Conservation (phyloP, 2,113 vertebrate genomes). For the Cyprinodon variegatus region DNA sequence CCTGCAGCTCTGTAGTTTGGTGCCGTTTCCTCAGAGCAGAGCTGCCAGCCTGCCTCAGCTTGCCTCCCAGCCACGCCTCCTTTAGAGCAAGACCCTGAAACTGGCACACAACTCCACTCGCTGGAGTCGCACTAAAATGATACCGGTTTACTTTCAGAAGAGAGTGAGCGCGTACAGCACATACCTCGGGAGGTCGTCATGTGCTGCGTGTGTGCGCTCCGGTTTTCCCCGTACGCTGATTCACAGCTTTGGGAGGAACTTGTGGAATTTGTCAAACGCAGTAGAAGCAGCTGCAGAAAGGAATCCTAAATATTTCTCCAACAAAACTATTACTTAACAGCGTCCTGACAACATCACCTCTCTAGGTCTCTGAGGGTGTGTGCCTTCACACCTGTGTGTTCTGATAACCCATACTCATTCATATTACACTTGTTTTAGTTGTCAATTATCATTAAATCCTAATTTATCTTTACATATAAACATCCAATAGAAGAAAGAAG, state of each 20-base stretch:
- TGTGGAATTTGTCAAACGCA: constrained; percentile 44
- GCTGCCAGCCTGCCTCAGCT: constrained; percentile 51
- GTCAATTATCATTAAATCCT: not conserved
- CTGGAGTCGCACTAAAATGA: constrained; percentile 66
- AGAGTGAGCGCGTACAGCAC: constrained; percentile 57
- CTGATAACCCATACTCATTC: not conserved
- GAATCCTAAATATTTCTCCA: constrained; percentile 34
- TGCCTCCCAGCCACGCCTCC: constrained; percentile 62
- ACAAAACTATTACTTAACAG: constrained; percentile 38
- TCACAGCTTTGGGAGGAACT: constrained; percentile 34
- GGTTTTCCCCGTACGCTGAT: constrained; percentile 32
- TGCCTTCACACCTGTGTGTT: not conserved
- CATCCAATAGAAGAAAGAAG: no score
- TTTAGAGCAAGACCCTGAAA: constrained; percentile 65
- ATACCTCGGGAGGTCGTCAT: constrained; percentile 39
- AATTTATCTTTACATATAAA: no score
- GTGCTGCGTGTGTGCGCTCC: constrained; percentile 40
- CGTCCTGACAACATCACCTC: constrained; percentile 34
- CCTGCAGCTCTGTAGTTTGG: constrained; percentile 16
- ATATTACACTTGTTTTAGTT: no score
- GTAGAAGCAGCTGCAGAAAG: constrained; percentile 19
- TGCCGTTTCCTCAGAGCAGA: constrained; percentile 53
- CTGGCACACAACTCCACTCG: constrained; percentile 54
- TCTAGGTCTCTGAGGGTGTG: not conserved
- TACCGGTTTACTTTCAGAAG: constrained; percentile 64